phyloP scores from a whole-genome alignment of 1,140 invertebrate genomes.

The Drosophila trapezifrons region DNA sequence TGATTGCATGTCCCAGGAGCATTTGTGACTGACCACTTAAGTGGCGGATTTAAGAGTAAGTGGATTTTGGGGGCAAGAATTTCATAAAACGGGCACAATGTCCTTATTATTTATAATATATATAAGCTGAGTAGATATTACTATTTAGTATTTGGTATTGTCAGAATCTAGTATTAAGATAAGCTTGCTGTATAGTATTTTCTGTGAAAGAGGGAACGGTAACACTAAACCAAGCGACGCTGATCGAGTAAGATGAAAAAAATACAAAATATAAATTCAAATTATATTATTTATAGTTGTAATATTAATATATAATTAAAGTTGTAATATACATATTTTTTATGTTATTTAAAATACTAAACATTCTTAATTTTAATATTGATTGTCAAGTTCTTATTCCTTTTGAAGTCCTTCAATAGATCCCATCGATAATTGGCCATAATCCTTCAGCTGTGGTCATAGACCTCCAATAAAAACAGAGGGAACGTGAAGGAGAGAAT shows the following conservation, averaged over 20 bases:
- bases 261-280: too few relatives aligned
- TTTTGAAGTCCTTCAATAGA: not conserved
- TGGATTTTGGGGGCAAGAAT: too few relatives aligned
- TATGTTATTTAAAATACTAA: too few relatives aligned
- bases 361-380: too few relatives aligned
- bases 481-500: not conserved
- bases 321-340: too few relatives aligned
- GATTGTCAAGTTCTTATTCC: not conserved
- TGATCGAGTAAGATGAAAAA: too few relatives aligned
- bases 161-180: not conserved
- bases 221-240: too few relatives aligned
- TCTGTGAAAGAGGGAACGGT: not conserved
- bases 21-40: conserved; percentile 16
- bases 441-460: conserved; percentile 3
- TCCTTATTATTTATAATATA: not conserved
- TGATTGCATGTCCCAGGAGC: conserved; percentile 10
- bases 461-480: not conserved
- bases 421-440: not conserved
- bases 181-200: too few relatives aligned
- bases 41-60: not conserved
- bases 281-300: too few relatives aligned
- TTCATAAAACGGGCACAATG: not conserved
- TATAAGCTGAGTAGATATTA: not conserved
- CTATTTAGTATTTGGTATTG: not conserved
- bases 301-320: too few relatives aligned